Base-by-base conservation (phyloP, 2,797 vertebrate species). In the Sternotherus odoratus region DNA sequence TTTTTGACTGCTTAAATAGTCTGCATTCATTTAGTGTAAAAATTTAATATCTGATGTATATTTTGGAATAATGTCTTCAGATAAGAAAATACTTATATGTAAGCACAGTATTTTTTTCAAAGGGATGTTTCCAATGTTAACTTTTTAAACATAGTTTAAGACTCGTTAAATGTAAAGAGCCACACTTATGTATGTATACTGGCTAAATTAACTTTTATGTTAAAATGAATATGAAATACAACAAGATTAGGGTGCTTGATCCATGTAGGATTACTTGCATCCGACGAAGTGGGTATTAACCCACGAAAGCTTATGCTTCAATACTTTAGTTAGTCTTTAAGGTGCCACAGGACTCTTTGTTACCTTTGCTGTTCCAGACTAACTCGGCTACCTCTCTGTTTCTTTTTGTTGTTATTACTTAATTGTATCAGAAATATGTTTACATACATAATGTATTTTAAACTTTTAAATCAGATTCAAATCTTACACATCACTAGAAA, bases 61-160 rank as follows among this genome's bases (percentile, higher is more conserved):
- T 49, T 49, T 80, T 90, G 60, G n/a, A 24, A 85, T 30, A 23
- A 69, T 63, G 15, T 49, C 86, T 90, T 13, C 49, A 79, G 86
- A 79, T 88, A 88, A 26, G 48, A 26, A 11, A 5, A 39, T 5
- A 21, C 6, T 82, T 88, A 51, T 88, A 51, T 50, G 39, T 3
- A 53, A 53, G 8, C 56, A 0, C 19, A 5, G 77, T 69, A 2
- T 3, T 36, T n/a, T 87, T 19, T 46, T 54, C 15, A 49, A 8
- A 4, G 66, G 24, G 12, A 4, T 12, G 36, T 56, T 87, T 79
- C 24, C 50, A 94, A 43, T 51, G 74, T 5, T 36, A 69, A 69
- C 10, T 69, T 69, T 69, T 69, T 69, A 69, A 36, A 69, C 36
- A 23, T 0, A 1, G 5, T 77, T 90, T 28, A 75, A 77, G 77